phyloP scores from a whole-genome alignment of 2,113 vertebrate species.

The Ctenodactylus gundi region DNA sequence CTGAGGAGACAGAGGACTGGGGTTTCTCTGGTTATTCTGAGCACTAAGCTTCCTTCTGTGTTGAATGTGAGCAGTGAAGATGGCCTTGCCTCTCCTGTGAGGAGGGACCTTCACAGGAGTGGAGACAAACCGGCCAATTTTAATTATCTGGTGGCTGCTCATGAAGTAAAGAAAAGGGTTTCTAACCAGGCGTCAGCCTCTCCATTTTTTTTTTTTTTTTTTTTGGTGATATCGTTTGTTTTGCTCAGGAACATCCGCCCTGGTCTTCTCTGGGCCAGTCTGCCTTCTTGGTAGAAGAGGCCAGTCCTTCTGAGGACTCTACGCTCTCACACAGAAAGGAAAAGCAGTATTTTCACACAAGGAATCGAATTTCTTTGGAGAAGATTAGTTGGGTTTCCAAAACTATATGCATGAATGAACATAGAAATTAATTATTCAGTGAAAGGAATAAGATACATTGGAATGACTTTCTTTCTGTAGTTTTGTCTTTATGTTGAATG shows the following conservation, averaged over 20 bases:
- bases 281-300: background rate
- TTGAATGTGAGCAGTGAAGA: background rate
- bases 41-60: background rate
- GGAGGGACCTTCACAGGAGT: background rate
- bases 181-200: background rate
- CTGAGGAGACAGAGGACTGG: background rate
- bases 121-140: background rate
- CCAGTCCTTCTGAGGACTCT: background rate
- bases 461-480: background rate
- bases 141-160: background rate
- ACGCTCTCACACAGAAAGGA: background rate
- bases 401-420: background rate
- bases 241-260: background rate
- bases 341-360: background rate
- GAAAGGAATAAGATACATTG: background rate
- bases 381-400: background rate
- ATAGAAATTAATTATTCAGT: background rate
- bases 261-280: background rate
- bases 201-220: too few relatives aligned
- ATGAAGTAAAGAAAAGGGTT: background rate
- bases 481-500: constrained; percentile 14
- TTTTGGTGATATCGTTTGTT: background rate
- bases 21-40: background rate
- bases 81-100: background rate
- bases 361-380: constrained; percentile 1